Evolutionary conservation across 2,888 invertebrate species (phyloP), one percentile per base, ranked within the genome.

Genomic region (Limnephilus marmoratus): DNA sequence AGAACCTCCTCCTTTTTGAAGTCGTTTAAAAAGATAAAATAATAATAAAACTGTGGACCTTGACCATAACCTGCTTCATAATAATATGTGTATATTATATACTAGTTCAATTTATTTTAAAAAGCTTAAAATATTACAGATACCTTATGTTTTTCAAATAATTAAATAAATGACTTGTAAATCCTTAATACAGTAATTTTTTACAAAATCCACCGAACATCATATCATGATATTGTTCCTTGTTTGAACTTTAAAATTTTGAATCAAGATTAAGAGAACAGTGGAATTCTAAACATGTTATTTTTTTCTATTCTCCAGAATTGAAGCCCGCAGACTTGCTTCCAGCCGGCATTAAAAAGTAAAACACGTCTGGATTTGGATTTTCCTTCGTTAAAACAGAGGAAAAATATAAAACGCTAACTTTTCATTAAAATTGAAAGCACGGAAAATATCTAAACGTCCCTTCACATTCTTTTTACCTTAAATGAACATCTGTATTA

Each of bases 401-500:
- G 41, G 37, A 85, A 85, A 37, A 41, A 41, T 41, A 86, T 29
- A 45, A 86, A 86, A 86, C 37, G 41, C 45, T 45, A 86, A n/a
- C 86, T 86, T 86, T 86, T 86, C 86, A 86, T 86, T 86, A 86
- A 86, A 86, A 86, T 86, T 86, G 86, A 86, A 86, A 86, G 86
- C 86, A 86, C 86, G 86, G 45, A 86, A 86, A 86, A 45, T 86
- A 86, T 86, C 86, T 86, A 86, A 86, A 45, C 86, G 86, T 86
- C 86, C 86, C 86, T 86, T n/a, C 45, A 45, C n/a, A 45, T 86
- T 86, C 86, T 86, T 86, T 86, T 86, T 86, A 45, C 86, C 86
- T 86, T 86, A 86, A 86, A 86, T 86, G 86, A 86, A 86, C 86
- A 86, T 86, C 86, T 86, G 86, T 86, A 86, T 86, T 86, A 86